Conservation (phyloP, 2,888 invertebrate genomes). For the Cantharis flavilabris region DNA sequence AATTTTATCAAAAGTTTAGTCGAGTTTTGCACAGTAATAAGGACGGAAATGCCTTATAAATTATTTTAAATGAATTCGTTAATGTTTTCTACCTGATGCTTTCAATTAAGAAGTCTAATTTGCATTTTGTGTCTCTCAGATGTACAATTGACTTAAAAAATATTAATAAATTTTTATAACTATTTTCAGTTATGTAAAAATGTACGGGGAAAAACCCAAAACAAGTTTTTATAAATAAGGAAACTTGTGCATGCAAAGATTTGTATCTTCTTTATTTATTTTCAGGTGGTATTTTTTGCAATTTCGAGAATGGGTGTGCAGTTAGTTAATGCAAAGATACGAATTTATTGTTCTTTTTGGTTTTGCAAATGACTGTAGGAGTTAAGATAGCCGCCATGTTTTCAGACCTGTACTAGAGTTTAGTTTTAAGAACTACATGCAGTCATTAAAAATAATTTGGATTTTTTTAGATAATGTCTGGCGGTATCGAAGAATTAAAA, state of each 20-base stretch:
- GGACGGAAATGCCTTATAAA: slow-evolving; percentile 12
- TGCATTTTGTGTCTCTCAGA: background rate
- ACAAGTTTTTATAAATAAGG: background rate
- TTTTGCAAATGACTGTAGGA: background rate
- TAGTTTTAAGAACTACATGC: background rate
- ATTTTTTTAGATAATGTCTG: background rate
- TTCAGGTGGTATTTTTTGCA: background rate
- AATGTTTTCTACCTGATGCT: background rate
- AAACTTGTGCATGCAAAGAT: background rate
- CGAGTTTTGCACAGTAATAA: slow-evolving; percentile 9
- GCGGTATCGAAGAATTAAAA: background rate
- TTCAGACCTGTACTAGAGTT: background rate
- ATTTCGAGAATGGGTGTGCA: background rate
- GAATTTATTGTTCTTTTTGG: background rate
- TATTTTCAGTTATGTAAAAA: background rate
- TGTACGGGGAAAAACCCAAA: background rate
- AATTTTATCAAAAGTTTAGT: slow-evolving; percentile 8
- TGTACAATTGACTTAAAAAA: background rate
- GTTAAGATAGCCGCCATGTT: background rate
- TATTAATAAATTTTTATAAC: background rate
- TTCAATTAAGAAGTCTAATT: background rate
- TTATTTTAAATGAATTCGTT: background rate
- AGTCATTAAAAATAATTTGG: background rate
- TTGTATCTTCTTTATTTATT: background rate
- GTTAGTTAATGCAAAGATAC: background rate